phyloP scores from a whole-genome alignment of 2,113 vertebrate species.

The Dicrurus megarhynchus region DNA sequence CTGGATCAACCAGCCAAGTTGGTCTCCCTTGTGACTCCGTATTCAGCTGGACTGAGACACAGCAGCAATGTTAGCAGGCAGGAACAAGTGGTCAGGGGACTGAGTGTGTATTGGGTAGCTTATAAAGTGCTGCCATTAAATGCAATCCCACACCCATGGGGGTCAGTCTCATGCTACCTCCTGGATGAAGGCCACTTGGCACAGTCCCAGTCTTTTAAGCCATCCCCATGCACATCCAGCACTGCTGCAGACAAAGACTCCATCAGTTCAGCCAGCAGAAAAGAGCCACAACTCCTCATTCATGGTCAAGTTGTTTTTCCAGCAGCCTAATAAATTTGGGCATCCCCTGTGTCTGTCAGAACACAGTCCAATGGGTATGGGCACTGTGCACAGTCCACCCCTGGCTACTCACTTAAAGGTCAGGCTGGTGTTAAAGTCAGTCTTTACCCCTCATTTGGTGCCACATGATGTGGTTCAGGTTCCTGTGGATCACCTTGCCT shows the following conservation, averaged over 20 bases:
- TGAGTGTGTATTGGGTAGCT: neutral
- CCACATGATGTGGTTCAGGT: neutral
- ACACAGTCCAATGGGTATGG: neutral
- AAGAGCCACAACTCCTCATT: neutral
- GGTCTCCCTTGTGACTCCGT: neutral
- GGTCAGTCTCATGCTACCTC: neutral
- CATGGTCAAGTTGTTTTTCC: neutral
- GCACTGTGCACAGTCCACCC: neutral
- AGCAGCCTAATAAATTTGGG: neutral
- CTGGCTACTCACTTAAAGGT: neutral
- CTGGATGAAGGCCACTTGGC: neutral
- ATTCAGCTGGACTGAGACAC: neutral
- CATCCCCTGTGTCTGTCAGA: neutral
- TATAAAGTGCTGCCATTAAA: neutral
- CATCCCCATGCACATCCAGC: neutral
- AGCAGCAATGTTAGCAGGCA: neutral
- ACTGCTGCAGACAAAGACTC: neutral
- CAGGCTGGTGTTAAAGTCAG: neutral
- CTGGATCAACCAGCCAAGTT: neutral
- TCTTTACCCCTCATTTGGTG: neutral
- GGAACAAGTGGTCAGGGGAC: neutral
- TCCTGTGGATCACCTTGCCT: neutral
- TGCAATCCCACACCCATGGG: neutral
- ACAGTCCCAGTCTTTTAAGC: neutral
- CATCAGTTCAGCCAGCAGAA: neutral